Conservation (phyloP, 2,113 vertebrate species). For the Tragelaphus strepsiceros region DNA sequence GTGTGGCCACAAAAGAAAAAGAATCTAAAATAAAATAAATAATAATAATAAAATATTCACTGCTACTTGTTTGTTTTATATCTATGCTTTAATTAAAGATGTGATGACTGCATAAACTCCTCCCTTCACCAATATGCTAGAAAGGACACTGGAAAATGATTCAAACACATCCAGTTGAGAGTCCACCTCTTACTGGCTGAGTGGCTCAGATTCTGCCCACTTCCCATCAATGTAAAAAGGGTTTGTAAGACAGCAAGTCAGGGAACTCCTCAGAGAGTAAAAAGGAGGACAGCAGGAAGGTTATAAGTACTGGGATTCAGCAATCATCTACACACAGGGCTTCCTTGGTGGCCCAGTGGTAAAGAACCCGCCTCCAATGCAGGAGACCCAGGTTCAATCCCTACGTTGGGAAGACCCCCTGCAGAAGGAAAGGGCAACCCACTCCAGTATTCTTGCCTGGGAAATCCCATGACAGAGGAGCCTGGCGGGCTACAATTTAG, state of each 20-base stretch:
- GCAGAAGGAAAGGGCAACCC: neutral
- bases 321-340: neutral
- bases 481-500: neutral
- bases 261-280: neutral
- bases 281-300: neutral
- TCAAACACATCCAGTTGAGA: neutral
- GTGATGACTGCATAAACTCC: neutral
- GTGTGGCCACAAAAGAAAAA: neutral
- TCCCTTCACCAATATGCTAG: neutral
- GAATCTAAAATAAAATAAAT: neutral
- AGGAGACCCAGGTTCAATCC: neutral
- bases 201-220: neutral
- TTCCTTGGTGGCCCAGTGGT: neutral
- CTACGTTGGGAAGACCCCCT: neutral
- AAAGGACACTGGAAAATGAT: neutral
- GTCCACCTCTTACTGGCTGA: neutral
- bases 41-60: neutral
- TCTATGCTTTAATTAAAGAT: slow-evolving; percentile 1
- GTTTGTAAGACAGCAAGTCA: neutral
- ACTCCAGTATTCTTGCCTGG: neutral
- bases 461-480: neutral
- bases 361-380: neutral
- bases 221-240: neutral
- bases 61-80: neutral
- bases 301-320: neutral